phyloP scores from a whole-genome alignment of 1,140 invertebrate species.

The Mesaphorura yosii region DNA sequence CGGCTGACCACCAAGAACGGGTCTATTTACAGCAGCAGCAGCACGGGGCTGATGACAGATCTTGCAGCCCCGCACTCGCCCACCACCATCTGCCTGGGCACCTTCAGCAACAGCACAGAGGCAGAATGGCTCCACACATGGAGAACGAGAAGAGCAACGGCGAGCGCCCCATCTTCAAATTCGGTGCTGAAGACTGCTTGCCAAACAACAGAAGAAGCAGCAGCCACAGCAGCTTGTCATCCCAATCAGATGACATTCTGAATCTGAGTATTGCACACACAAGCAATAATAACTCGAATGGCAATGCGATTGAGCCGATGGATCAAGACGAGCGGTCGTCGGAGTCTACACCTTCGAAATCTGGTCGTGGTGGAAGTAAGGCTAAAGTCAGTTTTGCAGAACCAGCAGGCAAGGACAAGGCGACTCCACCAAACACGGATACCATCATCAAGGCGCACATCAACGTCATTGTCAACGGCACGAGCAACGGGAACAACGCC shows the following conservation, averaged over 20 bases:
- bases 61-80: conserved; percentile 19
- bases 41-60: conserved; percentile 18
- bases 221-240: conserved; percentile 25
- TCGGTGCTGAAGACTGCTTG: conserved; percentile 22
- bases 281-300: no score
- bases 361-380: no score
- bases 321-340: conserved; percentile 26
- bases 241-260: conserved; percentile 31
- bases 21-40: neutral
- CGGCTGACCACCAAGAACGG: neutral
- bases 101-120: conserved; percentile 18
- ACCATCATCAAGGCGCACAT: conserved; percentile 26
- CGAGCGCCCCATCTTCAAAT: conserved; percentile 12
- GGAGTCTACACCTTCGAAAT: no score
- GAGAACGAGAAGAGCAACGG: conserved; percentile 22
- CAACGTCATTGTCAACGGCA: conserved; percentile 49
- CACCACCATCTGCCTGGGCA: conserved; percentile 13
- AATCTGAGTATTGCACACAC: conserved; percentile 36
- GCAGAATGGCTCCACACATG: no score
- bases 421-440: no score
- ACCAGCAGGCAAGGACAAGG: no score
- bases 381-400: no score
- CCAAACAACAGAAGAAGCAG: conserved; percentile 19
- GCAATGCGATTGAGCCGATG: conserved; percentile 21
- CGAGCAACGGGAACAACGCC: conserved; percentile 33